Conservation (phyloP, 2,888 invertebrate species). For the Phania funesta region DNA sequence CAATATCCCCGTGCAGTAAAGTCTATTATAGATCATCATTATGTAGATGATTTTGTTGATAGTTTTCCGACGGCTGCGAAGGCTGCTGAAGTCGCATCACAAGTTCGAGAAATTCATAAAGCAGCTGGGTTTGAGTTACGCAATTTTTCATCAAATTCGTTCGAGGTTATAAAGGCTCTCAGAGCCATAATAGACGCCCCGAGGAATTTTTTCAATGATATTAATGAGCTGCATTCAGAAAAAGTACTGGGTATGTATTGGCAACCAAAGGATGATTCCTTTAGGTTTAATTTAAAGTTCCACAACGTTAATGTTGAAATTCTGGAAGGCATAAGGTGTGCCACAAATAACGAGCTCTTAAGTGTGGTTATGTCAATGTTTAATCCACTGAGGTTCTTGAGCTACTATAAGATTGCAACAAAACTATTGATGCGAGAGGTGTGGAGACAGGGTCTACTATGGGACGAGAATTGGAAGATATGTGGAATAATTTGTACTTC, state of each 20-base stretch:
- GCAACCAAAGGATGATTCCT: neutral
- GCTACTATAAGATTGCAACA: too few relatives aligned
- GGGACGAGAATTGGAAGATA: too few relatives aligned
- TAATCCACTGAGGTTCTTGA: too few relatives aligned
- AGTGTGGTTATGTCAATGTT: too few relatives aligned
- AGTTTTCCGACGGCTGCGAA: neutral
- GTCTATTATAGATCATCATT: slow-evolving; percentile 51
- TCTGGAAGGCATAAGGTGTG: neutral
- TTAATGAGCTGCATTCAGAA: slow-evolving; percentile 21
- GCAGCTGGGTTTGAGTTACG: too few relatives aligned
- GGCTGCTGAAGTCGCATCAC: slow-evolving; percentile 1
- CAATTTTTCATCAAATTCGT: too few relatives aligned
- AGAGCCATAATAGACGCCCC: too few relatives aligned
- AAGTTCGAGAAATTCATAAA: slow-evolving; percentile 48
- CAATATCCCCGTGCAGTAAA: slow-evolving; percentile 41
- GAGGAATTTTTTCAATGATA: neutral
- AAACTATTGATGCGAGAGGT: too few relatives aligned
- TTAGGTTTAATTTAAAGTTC: neutral
- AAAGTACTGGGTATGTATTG: too few relatives aligned
- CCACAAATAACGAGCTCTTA: neutral
- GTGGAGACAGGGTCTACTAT: too few relatives aligned
- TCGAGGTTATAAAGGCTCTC: neutral
- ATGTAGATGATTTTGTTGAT: slow-evolving; percentile 59
- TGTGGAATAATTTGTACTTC: too few relatives aligned
- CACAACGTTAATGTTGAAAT: neutral